Evolutionary conservation across 1,140 invertebrate genomes (phyloP), one percentile per base, ranked within the genome.

Genomic region (Pteromalus puparum): DNA sequence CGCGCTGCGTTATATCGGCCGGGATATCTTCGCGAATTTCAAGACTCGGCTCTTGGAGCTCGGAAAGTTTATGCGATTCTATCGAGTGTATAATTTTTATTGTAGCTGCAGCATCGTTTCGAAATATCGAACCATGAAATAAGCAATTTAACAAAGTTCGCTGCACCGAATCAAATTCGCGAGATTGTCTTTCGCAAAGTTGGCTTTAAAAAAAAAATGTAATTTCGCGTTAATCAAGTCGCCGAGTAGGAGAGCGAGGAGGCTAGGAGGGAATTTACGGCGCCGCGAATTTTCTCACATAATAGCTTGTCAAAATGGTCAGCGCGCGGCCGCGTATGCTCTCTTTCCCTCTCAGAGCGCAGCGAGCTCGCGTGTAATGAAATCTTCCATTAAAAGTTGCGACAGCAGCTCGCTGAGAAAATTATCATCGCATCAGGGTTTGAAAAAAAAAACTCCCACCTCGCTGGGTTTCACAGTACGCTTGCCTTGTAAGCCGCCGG

Each of bases 351-450:
- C 61, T 24, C 48, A 10, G 26, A 0, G 26, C 26, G 13, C 24
- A 5, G 30, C 30, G 30, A 34, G 10, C 67, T 1, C 18, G 0
- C 70, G 26, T 13, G 21, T 21, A 81, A 74, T 61, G 28, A 65
- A 82, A 18, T 34, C 53, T 82, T 75, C 24, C 53, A 77, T 77
- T 83, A 83, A 77, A 76, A 77, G 53, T 48, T 70, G 61, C n/a
- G 74, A 76, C 42, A 74, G 24, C 34, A 46, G 61, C 34, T 28
- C 6, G 42, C 80, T 10, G 28, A 10, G 26, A 46, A 81, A 28
- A 34, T 74, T 74, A 2, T 74, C 38, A 26, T 38, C 46, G 18
- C 24, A 30, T 61, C 21, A 61, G 18, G 18, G 53, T 5, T 21
- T 61, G 18, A 53, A 53, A 53, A 53, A 53, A 53, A 53, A 53